Evolutionary conservation across 2,888 invertebrate genomes (phyloP), one percentile per base, ranked within the genome.

Genomic region (Drosophila formosana): DNA sequence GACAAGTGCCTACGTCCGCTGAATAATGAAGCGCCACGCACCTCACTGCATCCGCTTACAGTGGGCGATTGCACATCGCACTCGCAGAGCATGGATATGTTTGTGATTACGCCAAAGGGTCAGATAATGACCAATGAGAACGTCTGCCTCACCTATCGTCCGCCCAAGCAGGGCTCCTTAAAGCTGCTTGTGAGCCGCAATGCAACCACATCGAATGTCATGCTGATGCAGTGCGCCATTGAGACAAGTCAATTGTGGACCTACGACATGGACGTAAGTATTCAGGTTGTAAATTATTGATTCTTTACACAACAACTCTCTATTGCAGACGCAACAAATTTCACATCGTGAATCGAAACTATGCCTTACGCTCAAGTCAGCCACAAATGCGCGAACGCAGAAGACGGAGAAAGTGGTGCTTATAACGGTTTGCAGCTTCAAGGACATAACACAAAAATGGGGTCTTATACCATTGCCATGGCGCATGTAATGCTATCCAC

Each of bases 111-210:
- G 3, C 92, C 93, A 26, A 93, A 94, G 30, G 96, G 95, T n/a
- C 91, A 92, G 89, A 88, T 98, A 55, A 97, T 97, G 96, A 96
- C 96, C 0, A 97, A 98, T 88, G 98, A 98, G 90, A 96, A 96
- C 6, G 93, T 97, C 4, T 98, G 98, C 82, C 93, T 98, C 64
- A 97, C 98, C 88, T 95, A 95, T 25, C 94, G 95, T 0, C 80
- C 89, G 47, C 81, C 83, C 1, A 88, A 84, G 28, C 82, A 78
- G 23, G 84, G 80, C 6, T 72, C 78, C 2, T 70, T 89, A 30
- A 89, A 88, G 62, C 66, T 83, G 63, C 66, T 91, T 1, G 85
- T 82, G 41, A 91, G 80, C 69, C 89, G 90, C 39, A 91, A 91
- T 72, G 77, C 79, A 2, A 89, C 91, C 11, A 73, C 73, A 6